These are phyloP conservation scores for Ifrita kowaldi DNA, from an alignment of 2,113 vertebrate species.

Conservation along the genomic window DNA sequence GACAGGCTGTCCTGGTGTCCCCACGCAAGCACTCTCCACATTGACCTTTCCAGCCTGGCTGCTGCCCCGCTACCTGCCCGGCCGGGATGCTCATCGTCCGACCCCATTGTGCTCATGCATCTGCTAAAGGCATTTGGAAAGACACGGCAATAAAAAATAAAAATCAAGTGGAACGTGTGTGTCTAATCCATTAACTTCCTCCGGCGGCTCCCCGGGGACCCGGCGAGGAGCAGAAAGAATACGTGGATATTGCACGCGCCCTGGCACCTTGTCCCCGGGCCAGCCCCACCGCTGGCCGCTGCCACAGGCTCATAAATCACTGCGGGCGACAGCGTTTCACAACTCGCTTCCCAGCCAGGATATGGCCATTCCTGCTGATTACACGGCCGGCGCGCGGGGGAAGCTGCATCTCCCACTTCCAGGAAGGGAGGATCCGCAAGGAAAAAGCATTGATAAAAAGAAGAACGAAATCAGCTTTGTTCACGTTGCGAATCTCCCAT, in stretches of 20 bases:
- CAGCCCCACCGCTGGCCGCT: constrained; percentile 37
- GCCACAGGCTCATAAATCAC: constrained; percentile 73
- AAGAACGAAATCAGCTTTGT: constrained; percentile 65
- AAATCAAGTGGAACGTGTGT: constrained; percentile 35
- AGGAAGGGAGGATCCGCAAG: constrained; percentile 87
- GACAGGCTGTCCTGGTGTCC: not conserved
- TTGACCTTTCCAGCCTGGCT: constrained; percentile 12
- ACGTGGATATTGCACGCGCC: constrained; percentile 71
- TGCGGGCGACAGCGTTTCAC: constrained; percentile 74
- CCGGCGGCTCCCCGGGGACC: constrained; percentile 17
- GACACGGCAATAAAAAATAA: constrained; percentile 40
- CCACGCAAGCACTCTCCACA: not conserved
- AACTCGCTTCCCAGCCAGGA: constrained; percentile 76
- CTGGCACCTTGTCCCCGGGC: constrained; percentile 60
- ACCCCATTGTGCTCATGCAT: not conserved
- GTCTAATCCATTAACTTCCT: constrained; percentile 59
- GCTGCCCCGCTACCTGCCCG: not conserved
- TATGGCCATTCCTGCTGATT: constrained; percentile 76
- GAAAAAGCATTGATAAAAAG: constrained; percentile 77
- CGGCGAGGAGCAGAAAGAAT: constrained; percentile 68
- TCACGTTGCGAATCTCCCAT: constrained; percentile 78
- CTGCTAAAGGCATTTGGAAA: constrained; percentile 50
- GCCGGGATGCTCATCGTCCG: not conserved
- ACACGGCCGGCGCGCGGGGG: constrained; percentile 59
- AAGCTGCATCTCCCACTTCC: constrained; percentile 71